Evolutionary conservation across 2,888 invertebrate genomes (phyloP).

Genomic region (Andrena fulva): DNA sequence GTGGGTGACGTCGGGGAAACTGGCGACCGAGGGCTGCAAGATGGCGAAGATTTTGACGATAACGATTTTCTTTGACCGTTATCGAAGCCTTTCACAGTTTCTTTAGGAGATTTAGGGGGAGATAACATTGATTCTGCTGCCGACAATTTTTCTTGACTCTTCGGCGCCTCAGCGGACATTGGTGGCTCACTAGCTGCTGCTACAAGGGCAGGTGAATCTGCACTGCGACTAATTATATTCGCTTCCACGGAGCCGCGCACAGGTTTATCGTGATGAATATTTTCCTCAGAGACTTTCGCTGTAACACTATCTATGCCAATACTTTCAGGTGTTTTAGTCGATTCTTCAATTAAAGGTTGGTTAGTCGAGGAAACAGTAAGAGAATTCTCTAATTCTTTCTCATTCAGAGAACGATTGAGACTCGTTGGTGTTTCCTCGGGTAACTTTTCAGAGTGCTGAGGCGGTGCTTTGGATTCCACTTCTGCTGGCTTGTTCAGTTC

Average conservation of each 20-base stretch:
- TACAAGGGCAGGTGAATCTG: background rate
- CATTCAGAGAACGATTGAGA: background rate
- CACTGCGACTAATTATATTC: background rate
- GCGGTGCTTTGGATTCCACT: constrained; percentile 9
- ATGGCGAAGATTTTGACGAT: constrained; percentile 64
- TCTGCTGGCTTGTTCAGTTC: background rate
- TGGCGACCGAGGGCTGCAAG: constrained; percentile 61
- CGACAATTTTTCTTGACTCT: constrained; percentile 48
- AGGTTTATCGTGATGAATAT: constrained; percentile 14
- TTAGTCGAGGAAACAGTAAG: background rate
- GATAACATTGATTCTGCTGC: constrained; percentile 43
- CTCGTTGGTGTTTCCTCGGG: background rate
- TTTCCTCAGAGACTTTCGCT: constrained; percentile 16
- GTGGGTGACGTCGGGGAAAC: constrained; percentile 64
- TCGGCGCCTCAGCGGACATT: constrained; percentile 1
- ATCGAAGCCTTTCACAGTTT: constrained; percentile 78
- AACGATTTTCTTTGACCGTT: constrained; percentile 78
- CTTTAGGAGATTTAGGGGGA: constrained; percentile 57
- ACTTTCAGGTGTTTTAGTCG: background rate
- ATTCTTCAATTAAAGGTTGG: background rate
- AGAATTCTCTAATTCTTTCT: constrained; percentile 8
- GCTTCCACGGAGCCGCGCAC: background rate
- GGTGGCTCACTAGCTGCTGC: background rate
- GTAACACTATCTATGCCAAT: background rate
- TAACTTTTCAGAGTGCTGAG: constrained; percentile 1